Percentiles rank a stretch among this genome's conserved stretches.
These are phyloP conservation scores for Anser brachyrhynchus DNA, from an alignment of 2,113 vertebrate genomes.

Conservation along the genomic window DNA sequence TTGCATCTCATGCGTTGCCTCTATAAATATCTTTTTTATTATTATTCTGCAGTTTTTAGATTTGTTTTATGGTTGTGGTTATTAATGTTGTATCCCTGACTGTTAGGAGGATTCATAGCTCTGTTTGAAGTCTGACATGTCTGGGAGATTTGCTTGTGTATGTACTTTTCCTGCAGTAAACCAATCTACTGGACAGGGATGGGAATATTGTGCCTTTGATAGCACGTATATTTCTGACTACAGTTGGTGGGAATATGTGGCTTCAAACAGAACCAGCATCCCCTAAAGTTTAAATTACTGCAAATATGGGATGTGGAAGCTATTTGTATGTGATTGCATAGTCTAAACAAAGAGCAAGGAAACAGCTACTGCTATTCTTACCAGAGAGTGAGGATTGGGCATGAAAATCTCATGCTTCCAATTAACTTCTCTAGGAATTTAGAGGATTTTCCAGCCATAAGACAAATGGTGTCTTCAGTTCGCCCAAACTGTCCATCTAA, in stretches of 20 bases:
- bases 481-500: neutral
- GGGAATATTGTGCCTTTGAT: neutral
- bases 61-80: slow-evolving; percentile 61
- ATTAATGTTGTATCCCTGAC: slow-evolving; percentile 46
- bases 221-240: neutral
- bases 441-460: neutral
- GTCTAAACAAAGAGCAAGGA: neutral
- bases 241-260: slow-evolving; percentile 8
- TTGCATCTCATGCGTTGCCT: neutral
- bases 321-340: neutral
- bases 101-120: slow-evolving; percentile 42
- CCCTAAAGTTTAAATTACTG: neutral
- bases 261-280: neutral
- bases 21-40: slow-evolving; percentile 63
- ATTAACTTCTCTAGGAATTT: neutral
- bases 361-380: neutral
- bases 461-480: neutral
- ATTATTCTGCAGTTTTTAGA: slow-evolving; percentile 51
- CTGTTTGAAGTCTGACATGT: slow-evolving; percentile 51
- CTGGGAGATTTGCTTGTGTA: slow-evolving; percentile 39
- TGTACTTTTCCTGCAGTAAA: slow-evolving; percentile 54
- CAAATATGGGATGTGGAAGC: neutral
- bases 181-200: slow-evolving; percentile 31
- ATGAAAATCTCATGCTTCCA: neutral
- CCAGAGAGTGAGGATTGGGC: neutral